Conservation (phyloP, 2,797 vertebrate genomes). For the Phrynocephalus guinanensis region DNA sequence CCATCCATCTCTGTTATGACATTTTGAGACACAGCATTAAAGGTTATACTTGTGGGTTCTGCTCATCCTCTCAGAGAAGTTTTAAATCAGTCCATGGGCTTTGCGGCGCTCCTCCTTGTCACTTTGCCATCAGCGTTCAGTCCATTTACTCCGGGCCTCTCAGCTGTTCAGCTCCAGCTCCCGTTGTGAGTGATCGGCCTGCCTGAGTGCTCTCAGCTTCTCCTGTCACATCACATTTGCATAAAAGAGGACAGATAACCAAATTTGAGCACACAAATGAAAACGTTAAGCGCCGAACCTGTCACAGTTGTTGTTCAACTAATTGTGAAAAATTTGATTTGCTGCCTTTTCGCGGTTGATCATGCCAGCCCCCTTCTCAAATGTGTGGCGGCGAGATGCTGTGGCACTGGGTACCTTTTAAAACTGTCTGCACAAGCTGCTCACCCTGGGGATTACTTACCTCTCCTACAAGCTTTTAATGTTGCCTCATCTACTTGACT, state of each 20-base stretch:
- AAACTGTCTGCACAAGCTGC: conserved; percentile 79
- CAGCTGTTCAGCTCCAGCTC: conserved; percentile 80
- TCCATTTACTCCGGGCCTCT: conserved; percentile 83
- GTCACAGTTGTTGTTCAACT: conserved; percentile 92
- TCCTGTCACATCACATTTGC: conserved; percentile 90
- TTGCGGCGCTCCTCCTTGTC: conserved; percentile 77
- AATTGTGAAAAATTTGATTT: conserved; percentile 99
- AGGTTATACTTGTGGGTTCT: conserved; percentile 72
- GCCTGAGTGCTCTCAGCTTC: conserved; percentile 85
- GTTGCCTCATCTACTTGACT: conserved; percentile 84
- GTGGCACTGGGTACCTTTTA: conserved; percentile 81
- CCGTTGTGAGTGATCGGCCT: conserved; percentile 87
- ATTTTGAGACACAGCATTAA: conserved; percentile 68
- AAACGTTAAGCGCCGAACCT: conserved; percentile 89
- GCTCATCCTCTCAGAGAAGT: conserved; percentile 75
- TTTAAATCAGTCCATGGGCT: conserved; percentile 84
- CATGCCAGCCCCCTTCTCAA: conserved; percentile 82
- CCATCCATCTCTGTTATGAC: conserved; percentile 62
- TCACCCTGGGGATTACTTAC: conserved; percentile 86
- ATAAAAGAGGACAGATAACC: conserved; percentile 94
- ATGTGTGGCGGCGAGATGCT: conserved; percentile 76
- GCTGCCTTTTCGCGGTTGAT: conserved; percentile 88
- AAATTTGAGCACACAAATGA: conserved; percentile 93
- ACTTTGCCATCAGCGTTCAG: conserved; percentile 84
- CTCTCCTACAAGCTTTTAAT: conserved; percentile 86